Evolutionary conservation across 2,797 vertebrate genomes (phyloP), one percentile per base, ranked within the genome.

Genomic region (Tachyglossus aculeatus): DNA sequence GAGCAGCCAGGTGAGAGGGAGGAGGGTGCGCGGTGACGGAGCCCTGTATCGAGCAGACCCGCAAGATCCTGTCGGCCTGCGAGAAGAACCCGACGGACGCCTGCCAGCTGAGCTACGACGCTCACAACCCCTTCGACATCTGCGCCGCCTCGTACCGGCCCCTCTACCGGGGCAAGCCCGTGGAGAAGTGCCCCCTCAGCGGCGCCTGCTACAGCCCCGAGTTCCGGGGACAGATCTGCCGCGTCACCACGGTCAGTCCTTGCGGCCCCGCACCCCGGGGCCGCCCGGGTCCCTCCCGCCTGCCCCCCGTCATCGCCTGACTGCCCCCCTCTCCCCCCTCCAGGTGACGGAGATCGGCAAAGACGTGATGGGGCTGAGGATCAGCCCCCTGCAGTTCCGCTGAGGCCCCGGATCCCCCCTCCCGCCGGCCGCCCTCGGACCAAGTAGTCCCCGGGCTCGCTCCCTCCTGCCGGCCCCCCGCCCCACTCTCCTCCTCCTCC

Each of bases 91-190:
- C 93, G 67, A 93, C 88, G 0, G 97, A 99, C 11, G 90, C 95
- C 55, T 94, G 94, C 84, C 98, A 98, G 90, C 88, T 99, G 70
- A 98, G 94, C 91, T 99, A 99, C 1, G 97, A 99, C 89, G 96
- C 96, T 87, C 98, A 99, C 91, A 99, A 99, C 84, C 98, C 97
- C 13, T 99, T 99, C 8, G 98, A 99, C 87, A 94, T 99, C 87
- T 99, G 98, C 5, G 96, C 94, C 0, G 95, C 96, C 44, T 98
- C 97, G 3, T 98, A 92, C 32, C 93, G 93, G 18, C 98, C 98
- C 27, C 94, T 99, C 74, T 99, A 99, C 83, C 94, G 97, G 1
- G 98, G 98, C 9, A 96, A 97, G 2, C 95, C 98, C 0, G 91
- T 99, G 52, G 98, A 99, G 88, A 96, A 96, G 70, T 99, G 97